Percentiles rank a stretch among this genome's conserved stretches.
Conservation (phyloP, 2,797 vertebrate genomes). For the Phalloptychus januarius region DNA sequence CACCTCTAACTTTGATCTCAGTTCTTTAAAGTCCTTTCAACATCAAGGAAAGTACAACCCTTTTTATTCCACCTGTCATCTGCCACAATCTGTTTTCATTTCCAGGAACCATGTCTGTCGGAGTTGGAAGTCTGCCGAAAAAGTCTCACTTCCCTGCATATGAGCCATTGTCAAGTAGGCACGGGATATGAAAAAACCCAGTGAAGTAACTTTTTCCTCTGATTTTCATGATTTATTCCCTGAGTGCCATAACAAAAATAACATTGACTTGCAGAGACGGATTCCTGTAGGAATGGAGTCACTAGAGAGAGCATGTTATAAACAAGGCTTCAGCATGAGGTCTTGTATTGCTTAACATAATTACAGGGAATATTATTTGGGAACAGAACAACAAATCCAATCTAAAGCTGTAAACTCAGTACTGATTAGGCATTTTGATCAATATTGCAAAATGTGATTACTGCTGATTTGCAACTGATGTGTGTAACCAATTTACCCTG, state of each 20-base stretch:
- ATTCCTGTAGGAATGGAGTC: slow-evolving; percentile 32
- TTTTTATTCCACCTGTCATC: slow-evolving; percentile 75
- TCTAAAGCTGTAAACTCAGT: slow-evolving; percentile 21
- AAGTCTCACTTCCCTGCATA: slow-evolving; percentile 32
- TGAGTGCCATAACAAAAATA: slow-evolving; percentile 64
- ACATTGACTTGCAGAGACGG: slow-evolving; percentile 41
- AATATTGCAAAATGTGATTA: slow-evolving; percentile 47
- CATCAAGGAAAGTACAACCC: slow-evolving; percentile 73
- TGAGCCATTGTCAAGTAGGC: slow-evolving; percentile 69
- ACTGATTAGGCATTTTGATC: slow-evolving; percentile 29
- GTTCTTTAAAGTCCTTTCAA: slow-evolving; percentile 63
- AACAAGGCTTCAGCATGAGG: slow-evolving; percentile 10
- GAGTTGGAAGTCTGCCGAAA: slow-evolving; percentile 56
- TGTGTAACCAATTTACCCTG: background rate
- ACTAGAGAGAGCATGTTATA: slow-evolving; percentile 11
- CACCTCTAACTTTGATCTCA: slow-evolving; percentile 71
- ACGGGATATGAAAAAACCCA: slow-evolving; percentile 44
- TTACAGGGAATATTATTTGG: slow-evolving; percentile 23
- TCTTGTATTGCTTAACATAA: slow-evolving; percentile 28
- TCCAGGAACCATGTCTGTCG: slow-evolving; percentile 61
- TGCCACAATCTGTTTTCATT: slow-evolving; percentile 73
- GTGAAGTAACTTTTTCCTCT: slow-evolving; percentile 58
- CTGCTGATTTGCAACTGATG: slow-evolving; percentile 33
- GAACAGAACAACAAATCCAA: background rate
- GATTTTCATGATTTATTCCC: slow-evolving; percentile 58